These are phyloP conservation scores for Hydraecia micacea DNA, from an alignment of 2,888 invertebrate genomes.

Conservation along the genomic window DNA sequence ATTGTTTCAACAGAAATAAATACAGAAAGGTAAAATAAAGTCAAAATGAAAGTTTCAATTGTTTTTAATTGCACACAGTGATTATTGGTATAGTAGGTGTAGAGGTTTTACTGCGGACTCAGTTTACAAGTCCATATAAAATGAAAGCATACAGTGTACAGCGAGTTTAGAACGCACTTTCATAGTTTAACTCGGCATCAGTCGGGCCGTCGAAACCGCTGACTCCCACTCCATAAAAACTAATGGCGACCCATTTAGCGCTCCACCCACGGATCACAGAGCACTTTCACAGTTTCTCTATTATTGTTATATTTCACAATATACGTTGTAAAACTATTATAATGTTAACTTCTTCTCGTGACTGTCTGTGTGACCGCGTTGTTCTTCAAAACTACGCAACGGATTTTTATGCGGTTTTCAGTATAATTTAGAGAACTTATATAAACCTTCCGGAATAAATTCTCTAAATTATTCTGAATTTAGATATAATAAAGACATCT, in stretches of 20 bases:
- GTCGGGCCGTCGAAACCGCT: constrained; percentile 66
- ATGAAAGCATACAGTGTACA: constrained; percentile 49
- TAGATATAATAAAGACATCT: background rate
- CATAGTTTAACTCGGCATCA: constrained; percentile 71
- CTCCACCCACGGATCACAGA: constrained; percentile 61
- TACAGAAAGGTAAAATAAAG: background rate
- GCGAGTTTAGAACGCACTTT: constrained; percentile 71
- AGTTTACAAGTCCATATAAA: constrained; percentile 26
- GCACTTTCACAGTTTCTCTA: constrained; percentile 64
- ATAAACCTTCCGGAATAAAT: background rate
- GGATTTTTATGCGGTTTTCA: background rate
- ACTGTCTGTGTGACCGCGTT: background rate
- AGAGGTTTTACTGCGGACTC: constrained; percentile 22
- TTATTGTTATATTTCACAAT: constrained; percentile 62
- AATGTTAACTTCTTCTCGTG: background rate
- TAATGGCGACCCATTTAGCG: constrained; percentile 77
- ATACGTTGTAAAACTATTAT: constrained; percentile 14
- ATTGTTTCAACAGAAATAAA: constrained; percentile 7
- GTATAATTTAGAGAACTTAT: background rate
- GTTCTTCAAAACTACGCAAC: background rate
- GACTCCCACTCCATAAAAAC: constrained; percentile 79
- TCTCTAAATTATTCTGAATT: background rate
- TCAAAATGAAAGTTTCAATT: background rate
- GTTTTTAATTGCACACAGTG: background rate
- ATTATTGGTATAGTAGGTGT: constrained; percentile 8